Conservation (phyloP, 1,140 invertebrate species). For the Eufriesea mexicana region DNA sequence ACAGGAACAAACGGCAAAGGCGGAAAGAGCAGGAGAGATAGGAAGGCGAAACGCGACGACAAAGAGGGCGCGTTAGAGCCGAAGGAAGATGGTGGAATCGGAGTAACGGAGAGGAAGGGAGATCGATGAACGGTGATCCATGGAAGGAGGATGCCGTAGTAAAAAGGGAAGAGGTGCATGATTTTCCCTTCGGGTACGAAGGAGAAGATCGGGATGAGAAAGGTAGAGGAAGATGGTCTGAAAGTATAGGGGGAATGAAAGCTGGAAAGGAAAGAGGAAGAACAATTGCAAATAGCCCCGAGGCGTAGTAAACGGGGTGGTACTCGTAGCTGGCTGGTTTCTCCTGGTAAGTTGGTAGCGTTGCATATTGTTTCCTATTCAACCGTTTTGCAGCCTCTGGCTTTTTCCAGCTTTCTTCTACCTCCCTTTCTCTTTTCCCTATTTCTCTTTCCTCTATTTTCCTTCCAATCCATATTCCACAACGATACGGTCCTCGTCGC, state of each 20-base stretch:
- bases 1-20: constrained; percentile 45
- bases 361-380: constrained; percentile 68
- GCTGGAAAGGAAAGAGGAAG: constrained; percentile 6
- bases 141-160: not conserved
- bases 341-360: constrained; percentile 51
- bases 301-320: constrained; percentile 20
- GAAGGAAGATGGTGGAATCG: not conserved
- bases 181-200: not conserved
- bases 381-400: constrained; percentile 58
- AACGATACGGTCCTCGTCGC: not conserved
- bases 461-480: not conserved
- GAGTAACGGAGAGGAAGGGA: not conserved
- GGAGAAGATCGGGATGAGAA: not conserved
- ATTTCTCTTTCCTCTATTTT: not conserved
- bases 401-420: constrained; percentile 32
- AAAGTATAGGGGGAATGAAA: not conserved
- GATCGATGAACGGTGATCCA: constrained; percentile 26
- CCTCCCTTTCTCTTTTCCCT: not conserved
- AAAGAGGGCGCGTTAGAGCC: not conserved
- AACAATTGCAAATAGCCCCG: constrained; percentile 34
- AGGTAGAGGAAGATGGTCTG: not conserved
- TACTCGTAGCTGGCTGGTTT: constrained; percentile 42
- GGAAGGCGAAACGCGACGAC: not conserved
- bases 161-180: not conserved
- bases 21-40: constrained; percentile 18